Percentiles rank a stretch among this genome's conserved stretches.
These are phyloP conservation scores for Meandrina meandrites DNA, from an alignment of 92 coral and sea anemone genomes.

Conservation along the genomic window DNA sequence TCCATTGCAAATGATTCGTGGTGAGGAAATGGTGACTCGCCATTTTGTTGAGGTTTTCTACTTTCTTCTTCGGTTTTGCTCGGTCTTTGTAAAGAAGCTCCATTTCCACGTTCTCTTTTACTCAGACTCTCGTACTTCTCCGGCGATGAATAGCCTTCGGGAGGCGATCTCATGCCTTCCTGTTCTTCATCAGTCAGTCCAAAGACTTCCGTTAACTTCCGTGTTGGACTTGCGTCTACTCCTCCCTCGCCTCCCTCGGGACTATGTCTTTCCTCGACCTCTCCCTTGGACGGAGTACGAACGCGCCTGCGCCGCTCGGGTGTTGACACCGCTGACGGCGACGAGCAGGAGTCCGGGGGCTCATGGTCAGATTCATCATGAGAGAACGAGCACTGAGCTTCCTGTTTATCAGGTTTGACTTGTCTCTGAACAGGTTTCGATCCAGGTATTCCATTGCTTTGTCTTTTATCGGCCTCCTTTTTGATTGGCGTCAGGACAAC, in stretches of 20 bases:
- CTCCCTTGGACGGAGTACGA: conserved; percentile 35
- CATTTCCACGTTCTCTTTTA: conserved; percentile 43
- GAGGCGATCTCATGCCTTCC: conserved; percentile 32
- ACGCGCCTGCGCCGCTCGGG: conserved; percentile 52
- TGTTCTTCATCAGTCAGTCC: conserved; percentile 36
- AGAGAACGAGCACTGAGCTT: conserved; percentile 9
- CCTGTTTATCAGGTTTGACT: conserved; percentile 10
- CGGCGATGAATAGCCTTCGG: conserved; percentile 48
- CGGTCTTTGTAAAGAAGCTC: conserved; percentile 38
- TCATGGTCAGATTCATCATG: conserved; percentile 16
- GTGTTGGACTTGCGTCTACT: conserved; percentile 31
- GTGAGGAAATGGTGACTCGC: neutral
- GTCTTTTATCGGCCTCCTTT: conserved; percentile 12
- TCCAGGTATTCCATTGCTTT: conserved; percentile 25
- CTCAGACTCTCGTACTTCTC: conserved; percentile 27
- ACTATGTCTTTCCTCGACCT: conserved; percentile 30
- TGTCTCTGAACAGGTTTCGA: conserved; percentile 29
- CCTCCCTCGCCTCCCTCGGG: conserved; percentile 42
- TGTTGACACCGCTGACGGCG: conserved; percentile 40
- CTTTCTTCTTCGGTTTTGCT: conserved; percentile 14
- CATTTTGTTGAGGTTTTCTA: neutral
- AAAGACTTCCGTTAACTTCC: conserved; percentile 39
- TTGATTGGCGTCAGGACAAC: conserved; percentile 29
- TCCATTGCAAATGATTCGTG: conserved; percentile 26
- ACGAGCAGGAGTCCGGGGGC: conserved; percentile 39